phyloP scores from a whole-genome alignment of 2,113 vertebrate genomes.

The Apus apus region DNA sequence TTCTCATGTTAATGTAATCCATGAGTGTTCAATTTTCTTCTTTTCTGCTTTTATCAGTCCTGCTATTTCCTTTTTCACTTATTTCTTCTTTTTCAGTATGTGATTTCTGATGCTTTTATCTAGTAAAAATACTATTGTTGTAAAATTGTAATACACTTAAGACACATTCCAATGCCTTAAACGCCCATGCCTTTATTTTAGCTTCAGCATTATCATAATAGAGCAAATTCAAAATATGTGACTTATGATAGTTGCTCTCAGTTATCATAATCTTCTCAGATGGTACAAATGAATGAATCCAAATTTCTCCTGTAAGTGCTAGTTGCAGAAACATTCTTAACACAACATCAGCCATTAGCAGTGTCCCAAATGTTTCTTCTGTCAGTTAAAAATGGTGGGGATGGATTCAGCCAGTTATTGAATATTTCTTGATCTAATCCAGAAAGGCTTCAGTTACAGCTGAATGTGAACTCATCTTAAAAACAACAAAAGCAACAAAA shows the following conservation, averaged over 20 bases:
- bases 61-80: not conserved
- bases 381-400: not conserved
- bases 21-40: not conserved
- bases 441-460: not conserved
- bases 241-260: not conserved
- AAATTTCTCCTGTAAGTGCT: not conserved
- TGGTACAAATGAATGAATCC: not conserved
- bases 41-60: rapidly evolving
- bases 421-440: not conserved
- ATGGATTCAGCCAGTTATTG: not conserved
- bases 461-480: not conserved
- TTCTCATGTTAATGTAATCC: not conserved
- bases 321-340: not conserved
- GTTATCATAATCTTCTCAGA: not conserved
- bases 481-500: not conserved
- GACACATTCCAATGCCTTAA: not conserved
- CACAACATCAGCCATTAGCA: not conserved
- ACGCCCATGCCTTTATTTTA: not conserved
- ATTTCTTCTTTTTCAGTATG: not conserved
- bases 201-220: not conserved
- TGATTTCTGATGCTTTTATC: not conserved
- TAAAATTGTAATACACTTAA: not conserved
- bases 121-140: not conserved
- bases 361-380: not conserved
- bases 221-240: not conserved